Base-by-base conservation (phyloP, 1,140 invertebrate genomes). In the Ceratina calcarata region DNA sequence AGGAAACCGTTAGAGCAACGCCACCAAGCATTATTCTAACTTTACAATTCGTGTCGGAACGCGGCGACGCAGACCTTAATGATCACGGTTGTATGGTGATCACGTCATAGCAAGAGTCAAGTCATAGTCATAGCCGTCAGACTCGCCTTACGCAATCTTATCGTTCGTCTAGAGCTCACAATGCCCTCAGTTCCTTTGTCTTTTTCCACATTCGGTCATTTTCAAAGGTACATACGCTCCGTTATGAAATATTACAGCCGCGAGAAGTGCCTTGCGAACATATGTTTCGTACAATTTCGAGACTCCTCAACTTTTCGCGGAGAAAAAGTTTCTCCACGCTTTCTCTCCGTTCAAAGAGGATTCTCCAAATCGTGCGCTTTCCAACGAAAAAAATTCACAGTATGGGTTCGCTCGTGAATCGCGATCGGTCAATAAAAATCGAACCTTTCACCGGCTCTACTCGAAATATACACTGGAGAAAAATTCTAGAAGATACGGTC, bases 131-230 rank as follows among this genome's bases (percentile, higher is more conserved):
- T 79, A 73, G 70, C 65, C 62, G 78, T 55, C 78, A 53, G 69
- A 51, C 69, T 79, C 70, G 78, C 51, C 71, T 79, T 79, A 79
- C 78, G 78, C 78, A 79, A 79, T 79, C 70, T 73, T 73, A 79
- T 73, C 78, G 78, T 72, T 57, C 76, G 76, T 78, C 76, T 73
- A 62, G 18, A 37, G 78, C 78, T 58, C 24, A 60, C 62, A 53
- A 53, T 67, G 62, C 71, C 55, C 71, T 72, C 58, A 10, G 18
- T 49, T 71, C 58, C 49, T 72, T 61, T 55, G 49, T 62, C 51
- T 78, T 72, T 45, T 70, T 72, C 76, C 68, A 78, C 69, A 53
- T 78, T 78, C 60, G 61, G 57, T 49, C 69, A 49, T 64, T 78
- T 78, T 45, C 49, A 55, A 51, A 10, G 16, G n/a, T 15, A 4